A percentile compares a stretch with the other conserved stretches of the same genome.
phyloP scores from a whole-genome alignment of 2,113 vertebrate genomes.

The Corythaixoides concolor region DNA sequence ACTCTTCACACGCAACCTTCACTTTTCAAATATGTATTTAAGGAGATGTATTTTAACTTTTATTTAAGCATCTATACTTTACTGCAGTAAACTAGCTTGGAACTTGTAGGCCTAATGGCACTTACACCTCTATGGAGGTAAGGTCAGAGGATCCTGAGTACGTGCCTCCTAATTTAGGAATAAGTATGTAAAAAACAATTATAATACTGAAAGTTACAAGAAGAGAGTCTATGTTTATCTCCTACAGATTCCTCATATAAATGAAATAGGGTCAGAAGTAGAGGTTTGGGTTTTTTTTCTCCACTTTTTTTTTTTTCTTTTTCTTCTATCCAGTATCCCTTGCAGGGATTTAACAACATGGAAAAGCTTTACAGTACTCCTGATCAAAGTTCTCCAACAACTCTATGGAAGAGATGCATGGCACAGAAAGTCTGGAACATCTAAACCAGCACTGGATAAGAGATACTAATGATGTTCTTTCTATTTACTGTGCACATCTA shows the following conservation, averaged over 20 bases:
- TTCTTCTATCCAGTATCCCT: neutral
- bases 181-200: neutral
- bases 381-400: neutral
- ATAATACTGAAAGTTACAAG: neutral
- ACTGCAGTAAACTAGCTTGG: neutral
- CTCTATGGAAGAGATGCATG: neutral
- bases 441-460: neutral
- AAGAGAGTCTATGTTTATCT: neutral
- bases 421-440: neutral
- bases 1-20: neutral
- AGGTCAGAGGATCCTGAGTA: neutral
- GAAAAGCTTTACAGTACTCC: neutral
- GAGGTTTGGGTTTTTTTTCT: neutral
- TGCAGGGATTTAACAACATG: neutral
- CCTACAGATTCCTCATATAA: neutral
- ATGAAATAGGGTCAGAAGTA: neutral
- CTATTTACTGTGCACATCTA: neutral
- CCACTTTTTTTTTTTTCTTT: no score
- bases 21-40: neutral
- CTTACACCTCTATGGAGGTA: rapidly evolving
- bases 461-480: neutral
- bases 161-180: neutral
- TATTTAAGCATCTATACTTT: neutral
- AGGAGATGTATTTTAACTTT: neutral
- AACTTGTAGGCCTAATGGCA: neutral